Evolutionary conservation across 2,888 invertebrate species (phyloP).

Genomic region (Atrina japonica): DNA sequence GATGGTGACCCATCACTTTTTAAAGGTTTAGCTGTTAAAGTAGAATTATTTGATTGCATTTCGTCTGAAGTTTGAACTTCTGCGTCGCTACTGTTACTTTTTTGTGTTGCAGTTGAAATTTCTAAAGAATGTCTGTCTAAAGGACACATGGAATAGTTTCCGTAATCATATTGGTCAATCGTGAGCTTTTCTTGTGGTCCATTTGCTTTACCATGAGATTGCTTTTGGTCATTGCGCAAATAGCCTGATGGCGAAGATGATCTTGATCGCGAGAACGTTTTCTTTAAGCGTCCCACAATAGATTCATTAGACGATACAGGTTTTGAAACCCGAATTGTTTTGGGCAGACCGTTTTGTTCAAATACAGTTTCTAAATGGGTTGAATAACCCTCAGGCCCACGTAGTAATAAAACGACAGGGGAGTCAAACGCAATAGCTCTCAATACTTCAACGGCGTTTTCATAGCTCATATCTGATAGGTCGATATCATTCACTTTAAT

Average conservation of each 20-base stretch:
- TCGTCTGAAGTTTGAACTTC: slow-evolving; percentile 18
- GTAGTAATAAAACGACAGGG: slow-evolving; percentile 70
- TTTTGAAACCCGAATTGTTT: slow-evolving; percentile 73
- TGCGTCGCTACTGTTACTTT: slow-evolving; percentile 10
- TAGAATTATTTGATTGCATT: slow-evolving; percentile 8
- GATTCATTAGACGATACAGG: slow-evolving; percentile 62
- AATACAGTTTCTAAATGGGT: slow-evolving; percentile 76
- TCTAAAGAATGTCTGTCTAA: slow-evolving; percentile 31
- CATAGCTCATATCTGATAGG: slow-evolving; percentile 72
- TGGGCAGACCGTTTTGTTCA: slow-evolving; percentile 70
- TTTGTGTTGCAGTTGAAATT: slow-evolving; percentile 3
- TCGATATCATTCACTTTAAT: slow-evolving; percentile 75
- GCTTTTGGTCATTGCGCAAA: slow-evolving; percentile 11
- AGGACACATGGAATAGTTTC: slow-evolving; percentile 33
- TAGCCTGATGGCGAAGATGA: slow-evolving; percentile 32
- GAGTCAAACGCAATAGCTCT: slow-evolving; percentile 67
- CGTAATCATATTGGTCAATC: slow-evolving; percentile 11
- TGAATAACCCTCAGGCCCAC: slow-evolving; percentile 74
- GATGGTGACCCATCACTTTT: slow-evolving; percentile 20
- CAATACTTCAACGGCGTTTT: slow-evolving; percentile 67
- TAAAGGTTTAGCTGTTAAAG: not conserved
- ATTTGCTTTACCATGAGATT: not conserved
- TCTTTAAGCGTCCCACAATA: slow-evolving; percentile 62
- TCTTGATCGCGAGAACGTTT: slow-evolving; percentile 56
- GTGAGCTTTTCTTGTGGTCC: slow-evolving; percentile 17